Evolutionary conservation across 1,140 invertebrate species (phyloP).

Genomic region (Drosophila pectinifera): DNA sequence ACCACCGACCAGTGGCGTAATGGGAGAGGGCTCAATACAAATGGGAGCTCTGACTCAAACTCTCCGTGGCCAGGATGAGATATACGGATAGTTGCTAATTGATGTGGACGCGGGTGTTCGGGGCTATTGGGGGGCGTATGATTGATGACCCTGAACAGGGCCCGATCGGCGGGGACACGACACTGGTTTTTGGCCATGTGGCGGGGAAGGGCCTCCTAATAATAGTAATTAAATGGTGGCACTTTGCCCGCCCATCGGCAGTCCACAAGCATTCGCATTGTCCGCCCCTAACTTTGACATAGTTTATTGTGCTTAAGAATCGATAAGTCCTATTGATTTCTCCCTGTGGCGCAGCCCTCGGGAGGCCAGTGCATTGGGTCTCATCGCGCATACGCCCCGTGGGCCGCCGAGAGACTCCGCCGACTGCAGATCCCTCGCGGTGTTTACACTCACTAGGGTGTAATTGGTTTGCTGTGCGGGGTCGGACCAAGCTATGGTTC

Average conservation of each 20-base stretch:
- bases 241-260: constrained; percentile 44
- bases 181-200: constrained; percentile 26
- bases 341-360: constrained; percentile 22
- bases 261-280: constrained; percentile 63
- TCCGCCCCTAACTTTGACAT: constrained; percentile 75
- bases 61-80: constrained; percentile 5
- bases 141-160: constrained; percentile 57
- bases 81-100: constrained; percentile 53
- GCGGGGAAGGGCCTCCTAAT: constrained; percentile 39
- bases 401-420: constrained; percentile 2
- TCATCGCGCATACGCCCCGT: constrained; percentile 58
- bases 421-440: constrained; percentile 1
- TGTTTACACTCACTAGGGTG: constrained; percentile 63
- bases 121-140: constrained; percentile 42
- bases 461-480: constrained; percentile 66
- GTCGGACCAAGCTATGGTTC: constrained; percentile 43
- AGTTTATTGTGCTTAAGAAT: constrained; percentile 58
- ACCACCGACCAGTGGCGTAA: constrained; percentile 49
- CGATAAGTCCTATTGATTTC: constrained; percentile 72
- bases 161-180: constrained; percentile 28
- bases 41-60: constrained; percentile 12
- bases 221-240: constrained; percentile 68
- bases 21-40: constrained; percentile 32
- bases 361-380: constrained; percentile 14
- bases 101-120: constrained; percentile 35